Conservation (phyloP, 2,797 vertebrate genomes). For the Poecilia gillii region DNA sequence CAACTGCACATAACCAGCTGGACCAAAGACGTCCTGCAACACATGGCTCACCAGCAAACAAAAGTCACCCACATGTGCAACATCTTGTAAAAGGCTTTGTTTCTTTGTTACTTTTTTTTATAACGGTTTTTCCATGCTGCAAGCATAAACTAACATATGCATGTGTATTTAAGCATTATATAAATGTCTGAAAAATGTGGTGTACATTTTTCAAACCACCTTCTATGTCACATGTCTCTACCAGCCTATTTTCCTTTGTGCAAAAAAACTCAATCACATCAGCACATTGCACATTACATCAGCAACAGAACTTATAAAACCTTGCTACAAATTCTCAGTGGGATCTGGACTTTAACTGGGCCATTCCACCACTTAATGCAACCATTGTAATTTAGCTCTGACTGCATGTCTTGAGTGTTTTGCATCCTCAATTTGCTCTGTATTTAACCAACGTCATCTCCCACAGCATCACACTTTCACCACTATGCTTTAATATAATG, state of each 20-base stretch:
- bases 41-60: background rate
- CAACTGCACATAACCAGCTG: conserved; percentile 3
- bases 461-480: background rate
- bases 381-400: background rate
- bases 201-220: background rate
- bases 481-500: too few species aligned
- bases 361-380: background rate
- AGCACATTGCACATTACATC: too few species aligned
- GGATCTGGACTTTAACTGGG: background rate
- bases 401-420: background rate
- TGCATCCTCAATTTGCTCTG: background rate
- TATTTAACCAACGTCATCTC: background rate
- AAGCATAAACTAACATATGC: background rate
- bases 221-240: background rate
- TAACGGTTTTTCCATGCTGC: background rate
- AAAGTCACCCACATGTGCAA: background rate
- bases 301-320: background rate
- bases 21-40: background rate
- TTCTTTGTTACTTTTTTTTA: background rate
- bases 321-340: background rate
- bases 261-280: background rate
- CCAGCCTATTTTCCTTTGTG: background rate
- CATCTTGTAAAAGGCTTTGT: background rate
- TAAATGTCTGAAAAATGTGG: background rate
- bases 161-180: background rate